Evolutionary conservation across 2,797 vertebrate species (phyloP), one percentile per base, ranked within the genome.

Genomic region (Gambusia yucatana): DNA sequence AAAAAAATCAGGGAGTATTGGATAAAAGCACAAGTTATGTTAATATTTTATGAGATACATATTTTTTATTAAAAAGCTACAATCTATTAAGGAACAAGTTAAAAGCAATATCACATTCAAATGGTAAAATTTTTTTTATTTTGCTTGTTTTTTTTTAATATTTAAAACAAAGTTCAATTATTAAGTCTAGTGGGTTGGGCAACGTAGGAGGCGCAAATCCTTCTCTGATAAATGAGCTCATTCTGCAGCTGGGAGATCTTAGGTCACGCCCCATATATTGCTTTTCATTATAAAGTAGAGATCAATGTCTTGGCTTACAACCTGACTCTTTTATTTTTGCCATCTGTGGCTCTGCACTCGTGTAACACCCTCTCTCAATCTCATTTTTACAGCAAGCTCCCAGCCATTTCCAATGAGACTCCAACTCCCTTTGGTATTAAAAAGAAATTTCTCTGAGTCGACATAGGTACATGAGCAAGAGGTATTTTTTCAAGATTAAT

Each of bases 351-450:
- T 79, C 79, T 78, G 55, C 70, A 73, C 65, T 43, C 65, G 44
- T 43, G 41, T n/a, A 69, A 69, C 65, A 69, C 22, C 25, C 65
- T 69, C 41, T 14, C 25, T 69, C 65, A 69, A 69, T n/a, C 39
- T 5, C 22, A 69, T 69, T n/a, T 44, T 41, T 11, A 39, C 36
- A 67, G 36, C 3, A 67, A 10, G 85, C 85, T 92, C 84, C 89
- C 93, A 89, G 83, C 77, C 81, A 88, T 89, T 90, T 90, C 77
- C 82, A 84, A 83, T 4, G 16, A 77, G 79, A 89, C 79, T 87
- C 86, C 84, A 76, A 86, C 88, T 87, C 82, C 80, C 72, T 80
- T 73, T 77, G 80, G 86, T 91, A 90, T 88, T 83, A 77, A 85
- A 90, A 93, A 88, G 72, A 78, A 83, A 91, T 81, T 80, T 78